A percentile compares a stretch with the other conserved stretches of the same genome.
These are phyloP conservation scores for Acanthosoma haemorrhoidale DNA, from an alignment of 2,888 invertebrate species.

Conservation along the genomic window DNA sequence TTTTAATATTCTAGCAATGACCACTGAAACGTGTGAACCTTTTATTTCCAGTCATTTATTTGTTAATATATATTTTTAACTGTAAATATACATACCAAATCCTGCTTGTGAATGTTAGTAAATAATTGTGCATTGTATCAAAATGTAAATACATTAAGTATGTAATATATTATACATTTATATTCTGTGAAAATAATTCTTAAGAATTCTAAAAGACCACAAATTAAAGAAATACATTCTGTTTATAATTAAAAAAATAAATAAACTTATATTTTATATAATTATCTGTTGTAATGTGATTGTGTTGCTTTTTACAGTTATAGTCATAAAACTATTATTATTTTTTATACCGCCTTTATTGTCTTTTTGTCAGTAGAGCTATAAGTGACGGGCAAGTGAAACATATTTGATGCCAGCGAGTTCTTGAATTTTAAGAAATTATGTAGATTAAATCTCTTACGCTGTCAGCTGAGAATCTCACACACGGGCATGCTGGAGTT, in stretches of 20 bases:
- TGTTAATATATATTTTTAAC: background rate
- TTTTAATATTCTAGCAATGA: background rate
- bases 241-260: slow-evolving; percentile 22
- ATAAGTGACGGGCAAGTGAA: too few species aligned
- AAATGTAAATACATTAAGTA: slow-evolving; percentile 6
- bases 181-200: slow-evolving; percentile 23
- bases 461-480: too few species aligned
- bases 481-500: too few species aligned
- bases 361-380: too few species aligned
- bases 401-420: too few species aligned
- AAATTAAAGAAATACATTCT: slow-evolving; percentile 24
- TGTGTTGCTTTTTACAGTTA: too few species aligned
- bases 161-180: slow-evolving; percentile 23
- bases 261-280: slow-evolving; percentile 27
- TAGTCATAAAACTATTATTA: too few species aligned
- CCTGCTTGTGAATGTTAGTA: slow-evolving; percentile 23
- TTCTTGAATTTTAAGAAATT: too few species aligned
- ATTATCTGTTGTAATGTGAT: background rate
- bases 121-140: slow-evolving; percentile 19
- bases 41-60: background rate
- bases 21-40: background rate
- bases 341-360: too few species aligned
- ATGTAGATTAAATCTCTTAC: too few species aligned
- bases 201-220: slow-evolving; percentile 22
- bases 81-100: slow-evolving; percentile 13